Evolutionary conservation across 2,797 vertebrate genomes (phyloP).

Genomic region (Pangasius sanitwongsei): DNA sequence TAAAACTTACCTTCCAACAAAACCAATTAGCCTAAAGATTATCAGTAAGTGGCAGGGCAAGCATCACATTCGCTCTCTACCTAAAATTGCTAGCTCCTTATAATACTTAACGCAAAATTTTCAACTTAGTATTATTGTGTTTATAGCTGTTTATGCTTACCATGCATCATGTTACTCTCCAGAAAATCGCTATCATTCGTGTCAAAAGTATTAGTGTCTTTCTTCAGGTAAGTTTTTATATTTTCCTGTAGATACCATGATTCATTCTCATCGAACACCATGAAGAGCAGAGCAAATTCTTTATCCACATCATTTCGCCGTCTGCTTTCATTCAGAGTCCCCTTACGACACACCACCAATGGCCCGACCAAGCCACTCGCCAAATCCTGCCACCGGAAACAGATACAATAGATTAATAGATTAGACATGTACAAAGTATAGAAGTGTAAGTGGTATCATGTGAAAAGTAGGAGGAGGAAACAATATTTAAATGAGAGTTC

Average conservation of each 20-base stretch:
- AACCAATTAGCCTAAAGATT: neutral
- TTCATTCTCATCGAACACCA: slow-evolving; percentile 82
- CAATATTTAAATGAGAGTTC: neutral
- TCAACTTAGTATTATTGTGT: neutral
- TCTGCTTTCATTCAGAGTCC: slow-evolving; percentile 70
- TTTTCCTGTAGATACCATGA: slow-evolving; percentile 85
- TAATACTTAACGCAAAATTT: neutral
- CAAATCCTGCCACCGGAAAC: slow-evolving; percentile 69
- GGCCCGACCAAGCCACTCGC: slow-evolving; percentile 84
- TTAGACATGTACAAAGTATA: neutral
- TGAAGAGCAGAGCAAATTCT: slow-evolving; percentile 83
- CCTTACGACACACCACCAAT: slow-evolving; percentile 79
- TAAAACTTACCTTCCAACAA: neutral
- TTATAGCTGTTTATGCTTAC: slow-evolving; percentile 61
- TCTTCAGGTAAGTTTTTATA: slow-evolving; percentile 71
- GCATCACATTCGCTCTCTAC: neutral
- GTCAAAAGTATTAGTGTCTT: neutral
- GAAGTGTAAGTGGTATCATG: no score
- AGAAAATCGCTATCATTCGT: slow-evolving; percentile 63
- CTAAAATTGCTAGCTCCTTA: neutral
- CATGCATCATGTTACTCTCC: slow-evolving; percentile 80
- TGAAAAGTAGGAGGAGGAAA: neutral
- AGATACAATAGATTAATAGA: neutral
- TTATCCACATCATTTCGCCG: slow-evolving; percentile 74
- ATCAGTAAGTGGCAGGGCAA: neutral